Evolutionary conservation across 2,113 vertebrate species (phyloP), one percentile per base, ranked within the genome.

Genomic region (Genyomyrus donnyi): DNA sequence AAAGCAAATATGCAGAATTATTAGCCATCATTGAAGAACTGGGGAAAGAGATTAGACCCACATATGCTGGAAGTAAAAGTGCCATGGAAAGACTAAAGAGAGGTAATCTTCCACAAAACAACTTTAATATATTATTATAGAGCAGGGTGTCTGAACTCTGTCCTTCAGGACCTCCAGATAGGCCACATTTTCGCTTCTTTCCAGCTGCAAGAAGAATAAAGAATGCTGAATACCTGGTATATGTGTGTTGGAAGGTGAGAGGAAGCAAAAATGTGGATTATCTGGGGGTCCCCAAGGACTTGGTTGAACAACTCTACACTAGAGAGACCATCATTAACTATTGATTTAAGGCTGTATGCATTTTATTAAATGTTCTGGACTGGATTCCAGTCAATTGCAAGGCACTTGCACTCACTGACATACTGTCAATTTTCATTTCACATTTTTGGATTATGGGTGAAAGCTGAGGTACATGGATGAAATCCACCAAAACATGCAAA

Each of bases 41-140:
- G 45, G 98, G 98, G 24, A 99, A 99, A 93, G 98, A 99, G 95
- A 99, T 99, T 93, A 96, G 98, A 93, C 98, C 98, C 15, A 99
- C 98, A 0, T 99, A 99, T 0, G 98, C 98, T 0, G 98, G 98
- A 74, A 99, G 98, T 91, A 99, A 99, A 96, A 99, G 97, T 21
- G 98, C 98, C 0, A 99, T 99, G 98, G 98, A 99, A 94, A 96
- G 98, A 90, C 96, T 99, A 91, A 99, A 99, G 93, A 96, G 98
- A 96, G 98, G 98, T 99, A 89, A 89, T 42, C 0, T n/a, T 21
- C 42, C 53, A 89, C 85, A n/a, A 50, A 17, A 83, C 35, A 46
- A n/a, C 88, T 24, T 62, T n/a, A 7, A 62, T 19, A 19, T 62
- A 50, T 42, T 42, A n/a, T 1, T 15, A 1, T 66, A 66, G 9